phyloP scores from a whole-genome alignment of 2,888 invertebrate species.

The Spisula subtruncata region DNA sequence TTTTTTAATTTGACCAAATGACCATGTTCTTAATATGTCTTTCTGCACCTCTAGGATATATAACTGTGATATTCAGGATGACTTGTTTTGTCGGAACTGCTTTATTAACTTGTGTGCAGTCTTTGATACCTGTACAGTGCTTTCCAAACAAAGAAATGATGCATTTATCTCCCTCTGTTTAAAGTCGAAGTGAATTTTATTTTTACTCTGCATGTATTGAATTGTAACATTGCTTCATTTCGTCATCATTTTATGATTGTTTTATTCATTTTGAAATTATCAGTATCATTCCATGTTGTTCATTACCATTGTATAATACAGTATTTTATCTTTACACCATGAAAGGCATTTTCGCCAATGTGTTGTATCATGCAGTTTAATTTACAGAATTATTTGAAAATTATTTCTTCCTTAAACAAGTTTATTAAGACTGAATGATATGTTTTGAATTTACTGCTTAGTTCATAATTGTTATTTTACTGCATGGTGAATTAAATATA shows the following conservation, averaged over 20 bases:
- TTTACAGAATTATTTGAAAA: too few relatives aligned
- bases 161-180: neutral
- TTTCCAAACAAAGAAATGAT: conserved; percentile 10
- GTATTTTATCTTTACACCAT: too few relatives aligned
- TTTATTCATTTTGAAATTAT: too few relatives aligned
- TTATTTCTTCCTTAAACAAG: too few relatives aligned
- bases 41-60: neutral
- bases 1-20: neutral
- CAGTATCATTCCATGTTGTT: too few relatives aligned
- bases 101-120: neutral
- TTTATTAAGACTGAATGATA: too few relatives aligned
- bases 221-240: neutral
- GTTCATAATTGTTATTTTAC: too few relatives aligned
- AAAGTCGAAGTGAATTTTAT: neutral
- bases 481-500: too few relatives aligned
- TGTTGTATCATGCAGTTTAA: too few relatives aligned
- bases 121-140: conserved; percentile 61
- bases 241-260: neutral
- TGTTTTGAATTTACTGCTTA: too few relatives aligned
- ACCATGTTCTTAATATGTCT: neutral
- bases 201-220: neutral
- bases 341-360: too few relatives aligned
- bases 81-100: neutral
- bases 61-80: neutral
- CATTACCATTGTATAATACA: too few relatives aligned